Evolutionary conservation across 2,113 vertebrate genomes (phyloP).

Genomic region (Prochilodus magdalenae): DNA sequence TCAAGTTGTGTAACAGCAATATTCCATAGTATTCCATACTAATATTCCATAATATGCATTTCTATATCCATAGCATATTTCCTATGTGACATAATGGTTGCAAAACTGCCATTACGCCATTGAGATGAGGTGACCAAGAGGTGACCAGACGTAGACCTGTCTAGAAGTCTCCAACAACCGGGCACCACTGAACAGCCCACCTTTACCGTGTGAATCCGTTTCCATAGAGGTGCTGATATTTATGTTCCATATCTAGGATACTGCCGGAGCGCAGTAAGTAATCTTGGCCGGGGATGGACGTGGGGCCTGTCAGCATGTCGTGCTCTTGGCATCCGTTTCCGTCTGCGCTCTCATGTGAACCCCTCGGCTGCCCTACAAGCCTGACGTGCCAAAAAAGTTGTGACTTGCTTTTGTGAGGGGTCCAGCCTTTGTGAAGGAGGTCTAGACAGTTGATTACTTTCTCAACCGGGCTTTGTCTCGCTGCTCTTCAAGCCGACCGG

Average conservation of each 20-base stretch:
- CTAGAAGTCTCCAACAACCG: neutral
- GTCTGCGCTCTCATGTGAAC: slow-evolving; percentile 26
- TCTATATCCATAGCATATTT: too few species aligned
- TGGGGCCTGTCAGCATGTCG: slow-evolving; percentile 31
- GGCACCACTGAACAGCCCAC: neutral
- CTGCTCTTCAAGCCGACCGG: slow-evolving; percentile 25
- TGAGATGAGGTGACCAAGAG: too few species aligned
- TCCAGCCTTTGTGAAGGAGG: slow-evolving; percentile 50
- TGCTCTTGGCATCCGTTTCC: slow-evolving; percentile 49
- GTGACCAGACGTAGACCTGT: too few species aligned
- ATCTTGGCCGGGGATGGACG: slow-evolving; percentile 16
- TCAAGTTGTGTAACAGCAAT: too few species aligned
- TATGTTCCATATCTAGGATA: slow-evolving; percentile 10
- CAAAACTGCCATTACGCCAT: too few species aligned
- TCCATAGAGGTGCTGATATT: neutral
- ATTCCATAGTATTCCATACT: too few species aligned
- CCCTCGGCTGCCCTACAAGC: slow-evolving; percentile 35
- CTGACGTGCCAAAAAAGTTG: slow-evolving; percentile 57
- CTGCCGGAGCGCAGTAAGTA: slow-evolving; percentile 17
- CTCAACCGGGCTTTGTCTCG: slow-evolving; percentile 48
- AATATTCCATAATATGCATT: too few species aligned
- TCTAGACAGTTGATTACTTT: slow-evolving; percentile 58
- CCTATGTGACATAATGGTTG: too few species aligned
- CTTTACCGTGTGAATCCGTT: neutral
- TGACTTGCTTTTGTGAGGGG: slow-evolving; percentile 54